These are phyloP conservation scores for Myoxocephalus aenaeus DNA, from an alignment of 2,797 vertebrate species.

Conservation along the genomic window DNA sequence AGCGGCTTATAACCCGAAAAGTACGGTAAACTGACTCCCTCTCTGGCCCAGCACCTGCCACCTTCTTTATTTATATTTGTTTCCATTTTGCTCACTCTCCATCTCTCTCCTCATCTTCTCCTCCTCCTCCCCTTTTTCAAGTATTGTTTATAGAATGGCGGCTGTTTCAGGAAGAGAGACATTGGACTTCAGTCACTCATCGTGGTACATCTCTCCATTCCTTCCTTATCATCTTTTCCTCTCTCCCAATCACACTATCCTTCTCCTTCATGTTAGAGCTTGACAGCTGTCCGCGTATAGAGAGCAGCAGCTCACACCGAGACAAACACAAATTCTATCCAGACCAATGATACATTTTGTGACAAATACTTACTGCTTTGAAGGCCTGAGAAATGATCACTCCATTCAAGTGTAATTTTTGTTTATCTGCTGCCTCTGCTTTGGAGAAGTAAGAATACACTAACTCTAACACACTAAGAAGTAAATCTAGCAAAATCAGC, in stretches of 20 bases:
- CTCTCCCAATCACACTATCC: constrained; percentile 14
- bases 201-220: constrained; percentile 6
- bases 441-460: not conserved
- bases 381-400: not conserved
- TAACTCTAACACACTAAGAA: not conserved
- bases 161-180: constrained; percentile 31
- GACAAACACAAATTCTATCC: constrained; percentile 30
- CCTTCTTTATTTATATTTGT: constrained; percentile 44
- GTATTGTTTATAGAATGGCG: constrained; percentile 4
- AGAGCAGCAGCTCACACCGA: constrained; percentile 32
- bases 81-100: constrained; percentile 7
- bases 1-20: no score
- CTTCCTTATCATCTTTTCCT: constrained; percentile 27
- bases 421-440: not conserved
- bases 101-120: constrained; percentile 17
- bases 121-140: not conserved
- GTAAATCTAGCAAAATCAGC: not conserved
- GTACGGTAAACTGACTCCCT: constrained; percentile 40
- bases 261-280: constrained; percentile 34
- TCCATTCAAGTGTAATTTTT: not conserved
- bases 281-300: constrained; percentile 46
- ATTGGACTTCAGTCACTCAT: constrained; percentile 40
- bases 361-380: not conserved
- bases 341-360: constrained; percentile 24
- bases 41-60: constrained; percentile 29